Percentiles rank a stretch among this genome's conserved stretches.
Conservation (phyloP, 2,113 vertebrate species). For the Climacteris rufus region DNA sequence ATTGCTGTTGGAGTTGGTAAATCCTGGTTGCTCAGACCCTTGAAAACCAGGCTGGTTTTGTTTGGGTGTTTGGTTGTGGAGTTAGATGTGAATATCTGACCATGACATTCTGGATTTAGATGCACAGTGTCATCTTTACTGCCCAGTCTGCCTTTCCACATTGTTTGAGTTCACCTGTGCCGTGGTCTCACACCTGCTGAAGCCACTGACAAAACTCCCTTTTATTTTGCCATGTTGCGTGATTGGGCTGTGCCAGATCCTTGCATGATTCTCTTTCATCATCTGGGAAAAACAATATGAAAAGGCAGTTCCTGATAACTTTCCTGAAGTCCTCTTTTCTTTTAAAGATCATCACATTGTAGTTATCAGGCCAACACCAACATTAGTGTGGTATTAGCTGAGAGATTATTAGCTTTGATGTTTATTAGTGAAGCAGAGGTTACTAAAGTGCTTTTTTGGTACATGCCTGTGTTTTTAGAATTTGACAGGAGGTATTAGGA, state of each 20-base stretch:
- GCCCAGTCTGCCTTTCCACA: background rate
- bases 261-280: background rate
- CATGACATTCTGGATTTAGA: background rate
- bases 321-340: background rate
- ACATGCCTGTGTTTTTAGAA: background rate
- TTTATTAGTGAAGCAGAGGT: background rate
- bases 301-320: background rate
- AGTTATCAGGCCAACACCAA: background rate
- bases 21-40: background rate
- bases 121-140: background rate
- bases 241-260: background rate
- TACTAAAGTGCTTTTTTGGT: background rate
- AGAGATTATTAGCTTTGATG: background rate
- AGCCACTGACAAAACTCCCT: background rate
- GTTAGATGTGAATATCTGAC: background rate
- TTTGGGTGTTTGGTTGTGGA: background rate
- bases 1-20: background rate
- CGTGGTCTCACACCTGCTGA: background rate
- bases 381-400: background rate
- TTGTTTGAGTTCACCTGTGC: background rate
- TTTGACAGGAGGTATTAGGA: background rate
- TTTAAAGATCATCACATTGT: background rate
- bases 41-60: background rate
- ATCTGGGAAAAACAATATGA: background rate
- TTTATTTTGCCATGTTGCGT: rapidly evolving